phyloP scores from a whole-genome alignment of 2,888 invertebrate genomes.

The Epicampocera succincta region DNA sequence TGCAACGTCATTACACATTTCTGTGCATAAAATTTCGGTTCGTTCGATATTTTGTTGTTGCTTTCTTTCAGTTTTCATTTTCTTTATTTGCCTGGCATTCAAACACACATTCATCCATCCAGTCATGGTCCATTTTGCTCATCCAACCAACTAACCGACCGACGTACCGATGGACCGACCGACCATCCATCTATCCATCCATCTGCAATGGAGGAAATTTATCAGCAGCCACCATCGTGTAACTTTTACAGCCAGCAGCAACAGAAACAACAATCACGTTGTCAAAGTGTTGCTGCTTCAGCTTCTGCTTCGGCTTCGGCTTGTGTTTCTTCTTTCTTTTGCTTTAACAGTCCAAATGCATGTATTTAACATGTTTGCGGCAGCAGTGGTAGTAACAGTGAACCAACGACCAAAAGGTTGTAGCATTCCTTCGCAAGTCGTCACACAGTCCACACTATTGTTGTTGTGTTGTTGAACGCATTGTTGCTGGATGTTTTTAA shows the following conservation, averaged over 20 bases:
- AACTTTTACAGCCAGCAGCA: constrained; percentile 15
- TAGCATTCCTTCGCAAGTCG: constrained; percentile 23
- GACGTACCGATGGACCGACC: too few relatives aligned
- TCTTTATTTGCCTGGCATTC: constrained; percentile 14
- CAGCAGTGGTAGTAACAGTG: constrained; percentile 47
- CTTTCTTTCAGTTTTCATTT: not conserved
- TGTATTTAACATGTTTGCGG: constrained; percentile 41
- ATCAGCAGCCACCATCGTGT: constrained; percentile 47
- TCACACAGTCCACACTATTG: not conserved
- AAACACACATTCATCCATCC: constrained; percentile 20
- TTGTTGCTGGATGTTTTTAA: constrained; percentile 37
- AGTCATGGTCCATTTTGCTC: constrained; percentile 18
- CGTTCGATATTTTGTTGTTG: constrained; percentile 32
- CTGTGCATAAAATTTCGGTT: constrained; percentile 37
- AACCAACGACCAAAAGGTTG: not conserved
- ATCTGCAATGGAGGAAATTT: constrained; percentile 59
- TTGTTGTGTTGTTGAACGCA: not conserved
- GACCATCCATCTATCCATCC: constrained; percentile 36
- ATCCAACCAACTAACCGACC: constrained; percentile 7
- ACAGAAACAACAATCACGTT: constrained; percentile 29
- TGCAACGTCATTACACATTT: constrained; percentile 54
- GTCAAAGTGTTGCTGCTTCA: not conserved
- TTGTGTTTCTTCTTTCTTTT: constrained; percentile 6
- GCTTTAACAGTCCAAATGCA: constrained; percentile 37
- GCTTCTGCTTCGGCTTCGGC: not conserved